These are phyloP conservation scores for Cotesia glomerata DNA, from an alignment of 1,140 invertebrate species.

Conservation along the genomic window DNA sequence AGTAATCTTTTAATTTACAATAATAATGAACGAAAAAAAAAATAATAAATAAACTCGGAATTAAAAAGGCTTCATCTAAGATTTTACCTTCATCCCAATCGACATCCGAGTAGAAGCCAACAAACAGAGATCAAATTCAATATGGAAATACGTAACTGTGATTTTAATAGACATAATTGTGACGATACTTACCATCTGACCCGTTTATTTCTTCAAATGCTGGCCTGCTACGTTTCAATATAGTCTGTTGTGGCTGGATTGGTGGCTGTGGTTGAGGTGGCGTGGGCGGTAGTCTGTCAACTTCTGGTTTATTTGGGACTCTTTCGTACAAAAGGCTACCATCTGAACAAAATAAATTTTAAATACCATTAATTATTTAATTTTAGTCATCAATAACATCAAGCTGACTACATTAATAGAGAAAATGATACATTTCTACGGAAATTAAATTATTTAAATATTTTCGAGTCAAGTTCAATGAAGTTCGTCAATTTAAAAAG, in stretches of 20 bases:
- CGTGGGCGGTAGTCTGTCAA: conserved; percentile 70
- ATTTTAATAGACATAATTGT: background rate
- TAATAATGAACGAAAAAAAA: background rate
- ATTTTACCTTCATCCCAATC: conserved; percentile 69
- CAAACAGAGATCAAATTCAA: conserved; percentile 56
- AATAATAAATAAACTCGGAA: background rate
- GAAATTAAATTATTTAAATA: background rate
- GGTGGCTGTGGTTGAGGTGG: conserved; percentile 66
- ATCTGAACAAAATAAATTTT: conserved; percentile 63
- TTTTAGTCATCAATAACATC: background rate
- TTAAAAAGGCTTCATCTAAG: conserved; percentile 9
- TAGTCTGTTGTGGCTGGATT: conserved; percentile 62
- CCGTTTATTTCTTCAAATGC: conserved; percentile 89
- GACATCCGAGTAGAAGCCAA: conserved; percentile 69
- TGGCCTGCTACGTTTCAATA: conserved; percentile 73
- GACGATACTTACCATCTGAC: conserved; percentile 76
- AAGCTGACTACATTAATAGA: background rate
- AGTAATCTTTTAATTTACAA: background rate
- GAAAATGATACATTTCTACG: background rate
- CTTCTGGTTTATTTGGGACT: conserved; percentile 78
- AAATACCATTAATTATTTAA: conserved; percentile 14
- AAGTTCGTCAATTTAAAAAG: too few species aligned
- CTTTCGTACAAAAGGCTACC: conserved; percentile 85
- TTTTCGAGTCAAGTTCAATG: too few species aligned
- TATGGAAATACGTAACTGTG: conserved; percentile 32